Base-by-base conservation (phyloP, 53 echinoderm and acorn worm species). In the Zoroaster sp. region DNA sequence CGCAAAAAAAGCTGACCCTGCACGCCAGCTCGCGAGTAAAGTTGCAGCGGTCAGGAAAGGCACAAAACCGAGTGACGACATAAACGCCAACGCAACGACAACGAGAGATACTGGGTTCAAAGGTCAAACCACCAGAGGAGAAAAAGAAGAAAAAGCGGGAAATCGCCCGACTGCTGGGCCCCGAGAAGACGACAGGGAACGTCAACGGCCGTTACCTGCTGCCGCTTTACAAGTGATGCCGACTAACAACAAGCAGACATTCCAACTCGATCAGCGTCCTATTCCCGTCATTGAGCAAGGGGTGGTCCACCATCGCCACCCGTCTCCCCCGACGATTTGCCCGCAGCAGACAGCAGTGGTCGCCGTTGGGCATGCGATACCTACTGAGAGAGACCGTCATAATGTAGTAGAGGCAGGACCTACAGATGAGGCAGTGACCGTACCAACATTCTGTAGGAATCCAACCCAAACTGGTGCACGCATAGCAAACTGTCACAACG, bases 241-340 rank as follows among this genome's bases (percentile, higher is more conserved):
- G 25, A 12, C 44, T 1, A 43, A 28, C 9, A 45, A 30, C 3
- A 35, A 31, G 54, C n/a, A 70, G 85, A 35, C 49, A 3, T 85
- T 71, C 21, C 72, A 34, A 49, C 9, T 49, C 35, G 85, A 71
- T 4, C 85, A 85, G 67, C 85, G 17, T 70, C 85, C 85, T 0
- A 85, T 85, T 18, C 85, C 85, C 20, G 85, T 85, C 46, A 85
- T 85, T 35, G 85, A 85, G 49, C 70, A 85, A n/a, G 85, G 85
- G 9, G 85, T 85, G 46, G 85, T 85, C 37, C 85, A 71, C 4
- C 85, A 85, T 47, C 85, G 85, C 69, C 85, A 43, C 3, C 35
- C 14, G 45, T 67, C 78, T 20, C 78, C 78, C 17, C 78, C 78
- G 36, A 38, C 9, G 3, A 18, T 4, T 74, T 25, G 11, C 28